Conservation (phyloP, 2,113 vertebrate species). For the Cavia aperea region DNA sequence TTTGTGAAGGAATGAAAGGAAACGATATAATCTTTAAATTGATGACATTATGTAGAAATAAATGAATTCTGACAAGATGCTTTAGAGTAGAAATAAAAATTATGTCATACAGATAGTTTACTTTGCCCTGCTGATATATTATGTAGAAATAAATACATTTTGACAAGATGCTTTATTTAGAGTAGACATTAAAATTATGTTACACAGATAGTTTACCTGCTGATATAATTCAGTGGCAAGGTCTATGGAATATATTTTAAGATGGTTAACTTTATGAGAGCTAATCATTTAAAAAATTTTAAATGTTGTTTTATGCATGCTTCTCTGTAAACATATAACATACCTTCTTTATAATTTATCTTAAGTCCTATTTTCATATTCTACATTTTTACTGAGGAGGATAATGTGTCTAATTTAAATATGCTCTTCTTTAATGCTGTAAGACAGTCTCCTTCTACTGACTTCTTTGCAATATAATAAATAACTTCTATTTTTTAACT, state of each 20-base stretch:
- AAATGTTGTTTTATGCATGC: slow-evolving; percentile 2
- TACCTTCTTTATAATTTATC: slow-evolving; percentile 31
- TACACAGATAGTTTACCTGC: not conserved
- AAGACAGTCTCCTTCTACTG: slow-evolving; percentile 14
- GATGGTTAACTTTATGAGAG: slow-evolving; percentile 36
- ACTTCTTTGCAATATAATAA: not conserved
- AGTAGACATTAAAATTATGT: slow-evolving; percentile 38
- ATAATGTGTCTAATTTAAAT: not conserved
- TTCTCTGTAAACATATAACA: slow-evolving; percentile 25
- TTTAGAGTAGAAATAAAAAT: slow-evolving; percentile 42
- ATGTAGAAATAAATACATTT: slow-evolving; percentile 34
- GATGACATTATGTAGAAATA: slow-evolving; percentile 13
- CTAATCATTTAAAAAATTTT: not conserved
- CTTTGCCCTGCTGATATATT: slow-evolving; percentile 23
- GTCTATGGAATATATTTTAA: not conserved
- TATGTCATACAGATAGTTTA: not conserved
- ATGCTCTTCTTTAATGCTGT: not conserved
- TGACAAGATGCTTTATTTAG: slow-evolving; percentile 24
- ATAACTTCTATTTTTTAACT: slow-evolving; percentile 3
- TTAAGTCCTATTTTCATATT: slow-evolving; percentile 39
- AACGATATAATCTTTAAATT: slow-evolving; percentile 29
- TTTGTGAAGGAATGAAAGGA: slow-evolving; percentile 5
- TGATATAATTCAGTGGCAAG: slow-evolving; percentile 23
- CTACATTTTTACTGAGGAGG: not conserved
- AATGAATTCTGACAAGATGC: slow-evolving; percentile 32